Base-by-base conservation (phyloP, 2,113 vertebrate genomes). In the Corythaixoides concolor region DNA sequence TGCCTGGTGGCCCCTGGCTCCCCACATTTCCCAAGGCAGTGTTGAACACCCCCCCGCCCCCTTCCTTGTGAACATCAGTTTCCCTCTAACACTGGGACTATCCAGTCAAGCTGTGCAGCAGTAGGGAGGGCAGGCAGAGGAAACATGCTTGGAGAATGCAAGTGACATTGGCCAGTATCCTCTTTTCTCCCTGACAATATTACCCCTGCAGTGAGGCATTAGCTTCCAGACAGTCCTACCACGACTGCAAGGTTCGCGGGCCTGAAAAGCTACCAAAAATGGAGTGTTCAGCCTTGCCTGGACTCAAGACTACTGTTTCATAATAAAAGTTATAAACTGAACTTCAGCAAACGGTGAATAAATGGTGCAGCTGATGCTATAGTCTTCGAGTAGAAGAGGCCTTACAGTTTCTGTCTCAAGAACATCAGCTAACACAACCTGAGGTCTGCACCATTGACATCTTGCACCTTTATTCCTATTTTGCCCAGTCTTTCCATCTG, bases 281-380 rank as follows among this genome's bases (percentile, higher is more conserved):
- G 13, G 87, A 79, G 50, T 41, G 27, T 73, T 90, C 3, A 2
- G 62, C 67, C 81, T 95, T 58, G 67, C n/a, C n/a, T 76, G 41
- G 45, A 53, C 45, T 80, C 85, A 39, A 88, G 53, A 30, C 43
- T 78, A 49, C 63, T 90, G 33, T 85, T 95, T 76, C 66, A 49
- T 76, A 94, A 60, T 83, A 64, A 15, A 85, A 79, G n/a, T 79
- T 95, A 79, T 62, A 94, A 95, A 96, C 12, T 77, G 75, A 90
- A 70, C 68, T 81, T 45, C 85, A 75, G 64, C 14, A 43, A 95
- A 64, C 20, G 47, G 55, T 69, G 90, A 88, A 83, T 62, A 94
- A 88, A 77, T 55, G 63, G 20, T 69, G 49, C 2, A 11, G n/a
- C 69, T 72, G 76, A 50, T 62, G 56, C 55, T 72, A 17, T 12